phyloP scores from a whole-genome alignment of 2,797 vertebrate species.

The Staurois parvus region DNA sequence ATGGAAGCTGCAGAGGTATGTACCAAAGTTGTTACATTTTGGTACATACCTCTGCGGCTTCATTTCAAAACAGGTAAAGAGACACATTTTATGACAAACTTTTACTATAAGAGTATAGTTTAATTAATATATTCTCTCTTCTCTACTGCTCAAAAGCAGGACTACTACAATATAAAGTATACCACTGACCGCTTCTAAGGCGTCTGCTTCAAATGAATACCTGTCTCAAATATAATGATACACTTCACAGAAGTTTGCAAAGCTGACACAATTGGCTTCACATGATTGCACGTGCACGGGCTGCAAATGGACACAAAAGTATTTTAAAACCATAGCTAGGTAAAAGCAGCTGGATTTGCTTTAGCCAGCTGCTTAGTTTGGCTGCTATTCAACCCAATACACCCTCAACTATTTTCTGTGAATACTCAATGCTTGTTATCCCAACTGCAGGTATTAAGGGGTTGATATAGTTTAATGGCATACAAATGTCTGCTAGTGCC shows the following conservation, averaged over 20 bases:
- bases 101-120: not conserved
- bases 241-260: not conserved
- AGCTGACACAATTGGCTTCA: not conserved
- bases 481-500: too few relatives aligned
- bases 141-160: not conserved
- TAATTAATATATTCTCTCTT: not conserved
- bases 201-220: not conserved
- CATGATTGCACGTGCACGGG: not conserved
- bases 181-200: not conserved
- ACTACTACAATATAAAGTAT: not conserved
- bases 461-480: too few relatives aligned
- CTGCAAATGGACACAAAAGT: not conserved
- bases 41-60: too few relatives aligned
- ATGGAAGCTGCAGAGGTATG: too few relatives aligned
- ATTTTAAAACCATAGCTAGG: too few relatives aligned
- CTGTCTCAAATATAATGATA: not conserved
- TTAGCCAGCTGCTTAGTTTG: too few relatives aligned
- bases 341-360: too few relatives aligned
- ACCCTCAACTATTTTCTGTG: not conserved
- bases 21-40: too few relatives aligned
- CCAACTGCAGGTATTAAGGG: too few relatives aligned
- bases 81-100: too few relatives aligned
- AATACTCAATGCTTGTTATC: too few relatives aligned
- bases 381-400: not conserved
- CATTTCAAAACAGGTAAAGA: too few relatives aligned